These are phyloP conservation scores for Rhinopomastus cyanomelas DNA, from an alignment of 2,113 vertebrate species.

Conservation along the genomic window DNA sequence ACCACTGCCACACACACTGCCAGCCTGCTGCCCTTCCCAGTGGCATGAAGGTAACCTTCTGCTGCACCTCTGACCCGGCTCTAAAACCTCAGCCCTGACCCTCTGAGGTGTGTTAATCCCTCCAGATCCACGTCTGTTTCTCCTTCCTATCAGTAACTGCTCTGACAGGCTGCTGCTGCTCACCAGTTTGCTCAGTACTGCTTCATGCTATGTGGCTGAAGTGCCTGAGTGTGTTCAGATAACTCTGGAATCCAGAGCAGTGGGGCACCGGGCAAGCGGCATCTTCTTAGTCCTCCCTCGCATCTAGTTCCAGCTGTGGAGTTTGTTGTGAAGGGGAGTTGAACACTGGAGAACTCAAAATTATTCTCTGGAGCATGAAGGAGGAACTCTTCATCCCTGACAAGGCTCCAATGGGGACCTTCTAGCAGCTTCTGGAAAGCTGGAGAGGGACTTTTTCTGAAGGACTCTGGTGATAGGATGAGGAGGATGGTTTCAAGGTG, in stretches of 20 bases:
- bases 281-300: background rate
- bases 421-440: no score
- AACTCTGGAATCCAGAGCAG: background rate
- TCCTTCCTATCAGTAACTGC: background rate
- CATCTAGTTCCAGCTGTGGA: background rate
- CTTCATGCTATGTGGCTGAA: background rate
- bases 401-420: no score
- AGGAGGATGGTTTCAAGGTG: no score
- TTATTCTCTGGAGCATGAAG: background rate
- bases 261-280: background rate
- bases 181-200: background rate
- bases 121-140: background rate
- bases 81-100: background rate
- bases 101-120: background rate
- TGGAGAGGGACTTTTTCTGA: no score
- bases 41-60: constrained; percentile 26
- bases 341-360: background rate
- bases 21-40: background rate
- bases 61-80: constrained; percentile 6
- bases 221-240: background rate
- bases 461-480: no score
- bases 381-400: no score
- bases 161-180: background rate
- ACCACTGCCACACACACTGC: background rate
- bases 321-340: background rate